These are phyloP conservation scores for Plutella xylostella DNA, from an alignment of 2,888 invertebrate species.

Conservation along the genomic window DNA sequence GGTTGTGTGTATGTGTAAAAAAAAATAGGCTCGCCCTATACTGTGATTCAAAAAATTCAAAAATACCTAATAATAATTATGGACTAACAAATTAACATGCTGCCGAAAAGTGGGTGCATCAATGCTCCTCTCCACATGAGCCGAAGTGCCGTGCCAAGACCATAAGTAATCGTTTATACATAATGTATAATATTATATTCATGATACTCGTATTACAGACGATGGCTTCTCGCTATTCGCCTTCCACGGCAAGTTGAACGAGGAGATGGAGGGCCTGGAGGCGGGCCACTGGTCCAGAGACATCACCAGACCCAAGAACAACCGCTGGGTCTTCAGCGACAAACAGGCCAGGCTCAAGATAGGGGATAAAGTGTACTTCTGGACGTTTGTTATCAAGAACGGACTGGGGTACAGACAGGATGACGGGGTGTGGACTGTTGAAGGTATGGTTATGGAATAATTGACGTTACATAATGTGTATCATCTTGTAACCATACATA, in stretches of 20 bases:
- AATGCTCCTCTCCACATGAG: no score
- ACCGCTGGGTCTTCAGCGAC: conserved; percentile 77
- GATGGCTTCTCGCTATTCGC: conserved; percentile 79
- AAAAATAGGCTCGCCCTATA: background rate
- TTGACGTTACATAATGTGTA: background rate
- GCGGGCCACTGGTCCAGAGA: conserved; percentile 76
- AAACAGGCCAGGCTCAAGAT: conserved; percentile 66
- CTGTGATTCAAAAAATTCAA: background rate
- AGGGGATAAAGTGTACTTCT: conserved; percentile 80
- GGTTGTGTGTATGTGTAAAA: no score
- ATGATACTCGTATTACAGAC: no score
- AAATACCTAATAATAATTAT: no score
- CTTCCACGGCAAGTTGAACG: conserved; percentile 81
- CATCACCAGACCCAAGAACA: conserved; percentile 70
- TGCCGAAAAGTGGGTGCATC: background rate
- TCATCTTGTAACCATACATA: no score
- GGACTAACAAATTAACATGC: background rate
- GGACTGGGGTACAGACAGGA: conserved; percentile 77
- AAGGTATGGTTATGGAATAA: conserved; percentile 35
- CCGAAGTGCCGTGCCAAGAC: no score
- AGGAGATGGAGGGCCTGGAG: conserved; percentile 77
- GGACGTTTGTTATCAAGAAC: conserved; percentile 79
- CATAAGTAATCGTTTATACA: no score
- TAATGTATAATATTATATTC: background rate
- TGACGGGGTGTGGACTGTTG: conserved; percentile 68